Conservation (phyloP, 2,113 vertebrate genomes). For the Micronisus gabar region DNA sequence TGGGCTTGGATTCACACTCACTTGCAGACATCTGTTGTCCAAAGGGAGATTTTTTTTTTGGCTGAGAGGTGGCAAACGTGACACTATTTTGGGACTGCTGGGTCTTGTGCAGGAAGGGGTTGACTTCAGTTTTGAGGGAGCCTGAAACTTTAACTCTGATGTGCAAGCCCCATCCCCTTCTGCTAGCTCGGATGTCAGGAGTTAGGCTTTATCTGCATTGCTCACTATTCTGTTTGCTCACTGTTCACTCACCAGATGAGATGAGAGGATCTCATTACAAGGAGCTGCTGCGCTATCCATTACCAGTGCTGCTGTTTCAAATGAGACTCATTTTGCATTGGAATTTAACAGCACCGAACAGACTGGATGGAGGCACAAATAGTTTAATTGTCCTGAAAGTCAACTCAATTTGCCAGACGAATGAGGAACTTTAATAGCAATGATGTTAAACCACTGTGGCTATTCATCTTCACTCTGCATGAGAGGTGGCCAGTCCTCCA, state of each 20-base stretch:
- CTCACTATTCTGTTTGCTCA: not conserved
- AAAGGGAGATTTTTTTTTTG: not conserved
- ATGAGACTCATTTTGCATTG: not conserved
- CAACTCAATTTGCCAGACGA: not conserved
- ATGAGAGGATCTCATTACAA: not conserved
- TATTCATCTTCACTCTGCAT: not conserved
- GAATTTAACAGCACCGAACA: not conserved
- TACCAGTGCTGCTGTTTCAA: not conserved
- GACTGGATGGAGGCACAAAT: not conserved
- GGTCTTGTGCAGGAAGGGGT: not conserved
- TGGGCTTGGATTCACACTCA: not conserved
- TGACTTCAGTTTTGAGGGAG: not conserved
- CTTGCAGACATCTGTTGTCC: not conserved
- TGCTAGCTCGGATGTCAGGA: not conserved
- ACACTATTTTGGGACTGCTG: fast-evolving
- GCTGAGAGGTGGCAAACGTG: not conserved
- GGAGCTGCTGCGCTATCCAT: not conserved
- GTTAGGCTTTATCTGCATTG: not conserved
- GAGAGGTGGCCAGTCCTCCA: not conserved
- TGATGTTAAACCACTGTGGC: not conserved
- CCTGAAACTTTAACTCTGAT: not conserved
- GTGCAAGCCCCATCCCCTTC: not conserved
- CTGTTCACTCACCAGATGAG: not conserved
- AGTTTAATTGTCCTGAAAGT: not conserved
- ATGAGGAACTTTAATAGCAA: not conserved